Conservation (phyloP, 2,888 invertebrate genomes). For the Athrips mouffetella region DNA sequence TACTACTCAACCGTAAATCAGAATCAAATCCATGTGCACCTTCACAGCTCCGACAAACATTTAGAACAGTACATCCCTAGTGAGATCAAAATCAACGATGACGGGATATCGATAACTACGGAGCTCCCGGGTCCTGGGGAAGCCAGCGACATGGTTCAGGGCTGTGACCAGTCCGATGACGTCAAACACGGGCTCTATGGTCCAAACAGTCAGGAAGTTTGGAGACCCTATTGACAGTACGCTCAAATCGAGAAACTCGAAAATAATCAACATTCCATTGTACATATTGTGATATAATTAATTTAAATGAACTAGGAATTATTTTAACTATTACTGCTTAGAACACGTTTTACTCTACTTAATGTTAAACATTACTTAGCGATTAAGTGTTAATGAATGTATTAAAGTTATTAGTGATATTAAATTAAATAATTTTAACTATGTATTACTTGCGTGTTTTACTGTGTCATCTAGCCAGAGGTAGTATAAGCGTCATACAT, state of each 20-base stretch:
- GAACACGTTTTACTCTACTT: conserved; percentile 43
- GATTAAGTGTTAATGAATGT: conserved; percentile 63
- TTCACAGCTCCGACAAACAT: conserved; percentile 83
- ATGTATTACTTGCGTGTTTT: conserved; percentile 14
- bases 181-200: conserved; percentile 69
- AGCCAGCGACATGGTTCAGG: conserved; percentile 69
- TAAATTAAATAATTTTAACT: conserved; percentile 32
- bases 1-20: conserved; percentile 91
- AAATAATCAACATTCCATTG: conserved; percentile 53
- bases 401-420: conserved; percentile 36
- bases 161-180: conserved; percentile 74
- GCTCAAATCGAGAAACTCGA: conserved; percentile 13
- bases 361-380: conserved; percentile 74
- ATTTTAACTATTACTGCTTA: conserved; percentile 37
- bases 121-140: conserved; percentile 68
- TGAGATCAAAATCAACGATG: conserved; percentile 79
- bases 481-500: too few relatives aligned
- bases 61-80: conserved; percentile 81
- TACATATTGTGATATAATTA: conserved; percentile 73
- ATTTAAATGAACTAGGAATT: conserved; percentile 18
- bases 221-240: conserved; percentile 85
- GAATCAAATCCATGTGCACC: conserved; percentile 90
- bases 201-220: conserved; percentile 63
- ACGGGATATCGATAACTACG: conserved; percentile 76
- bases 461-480: too few relatives aligned